phyloP scores from a whole-genome alignment of 2,888 invertebrate species.

The Andrena trimmerana region DNA sequence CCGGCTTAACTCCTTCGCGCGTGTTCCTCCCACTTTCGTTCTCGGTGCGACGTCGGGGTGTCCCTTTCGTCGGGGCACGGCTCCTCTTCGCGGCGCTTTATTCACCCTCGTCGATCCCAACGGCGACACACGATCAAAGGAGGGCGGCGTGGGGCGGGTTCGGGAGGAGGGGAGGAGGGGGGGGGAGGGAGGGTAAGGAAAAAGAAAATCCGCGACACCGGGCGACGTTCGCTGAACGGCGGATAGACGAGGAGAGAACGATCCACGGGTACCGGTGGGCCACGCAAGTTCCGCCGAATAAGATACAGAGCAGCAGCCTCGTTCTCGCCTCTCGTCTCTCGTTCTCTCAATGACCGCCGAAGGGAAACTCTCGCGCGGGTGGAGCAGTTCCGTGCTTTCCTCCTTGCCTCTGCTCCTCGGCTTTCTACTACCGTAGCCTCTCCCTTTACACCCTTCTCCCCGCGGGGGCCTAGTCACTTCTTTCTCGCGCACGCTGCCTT shows the following conservation, averaged over 20 bases:
- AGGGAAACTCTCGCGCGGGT: constrained; percentile 73
- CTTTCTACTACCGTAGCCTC: constrained; percentile 68
- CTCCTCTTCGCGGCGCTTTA: constrained; percentile 33
- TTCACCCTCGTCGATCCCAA: constrained; percentile 35
- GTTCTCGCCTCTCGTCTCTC: constrained; percentile 20
- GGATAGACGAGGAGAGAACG: constrained; percentile 9
- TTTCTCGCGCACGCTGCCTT: constrained; percentile 45
- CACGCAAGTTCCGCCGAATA: constrained; percentile 37
- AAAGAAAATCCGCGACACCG: constrained; percentile 8
- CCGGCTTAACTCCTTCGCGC: constrained; percentile 65
- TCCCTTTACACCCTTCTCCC: constrained; percentile 32
- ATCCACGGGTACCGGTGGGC: constrained; percentile 25
- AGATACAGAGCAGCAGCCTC: constrained; percentile 25
- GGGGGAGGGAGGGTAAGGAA: too few relatives aligned
- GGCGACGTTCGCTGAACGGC: constrained; percentile 5
- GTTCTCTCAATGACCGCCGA: constrained; percentile 59
- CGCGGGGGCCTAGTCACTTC: constrained; percentile 30
- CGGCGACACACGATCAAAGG: constrained; percentile 28
- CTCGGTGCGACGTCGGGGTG: constrained; percentile 29
- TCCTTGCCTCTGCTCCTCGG: constrained; percentile 66
- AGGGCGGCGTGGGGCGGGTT: too few relatives aligned
- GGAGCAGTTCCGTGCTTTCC: constrained; percentile 70
- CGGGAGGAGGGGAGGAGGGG: too few relatives aligned
- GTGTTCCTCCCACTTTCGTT: constrained; percentile 70
- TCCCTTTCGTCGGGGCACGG: constrained; percentile 40